A percentile compares a stretch with the other conserved stretches of the same genome.
These are phyloP conservation scores for Heliconius hortense DNA, from an alignment of 2,888 invertebrate species.

Conservation along the genomic window DNA sequence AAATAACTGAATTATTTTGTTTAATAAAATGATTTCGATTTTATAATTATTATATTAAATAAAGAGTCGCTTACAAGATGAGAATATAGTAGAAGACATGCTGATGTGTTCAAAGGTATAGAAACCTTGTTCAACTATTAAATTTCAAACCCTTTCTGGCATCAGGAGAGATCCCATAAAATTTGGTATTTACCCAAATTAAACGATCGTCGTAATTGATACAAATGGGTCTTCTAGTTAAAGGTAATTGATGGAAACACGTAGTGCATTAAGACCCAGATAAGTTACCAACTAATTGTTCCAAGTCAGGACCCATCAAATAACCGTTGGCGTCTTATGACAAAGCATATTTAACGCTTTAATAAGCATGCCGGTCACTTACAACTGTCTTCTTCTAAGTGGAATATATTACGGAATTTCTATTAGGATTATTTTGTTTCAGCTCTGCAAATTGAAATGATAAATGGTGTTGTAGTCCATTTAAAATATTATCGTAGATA, in stretches of 20 bases:
- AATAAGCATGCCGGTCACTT: slow-evolving; percentile 32
- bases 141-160: slow-evolving; percentile 70
- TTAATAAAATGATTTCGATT: not conserved
- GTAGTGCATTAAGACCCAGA: slow-evolving; percentile 38
- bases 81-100: slow-evolving; percentile 56
- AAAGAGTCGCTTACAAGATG: not conserved
- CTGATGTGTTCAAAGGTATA: slow-evolving; percentile 49
- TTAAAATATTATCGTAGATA: not conserved
- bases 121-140: slow-evolving; percentile 57
- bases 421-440: not conserved
- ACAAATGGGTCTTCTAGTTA: slow-evolving; percentile 78
- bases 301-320: slow-evolving; percentile 37
- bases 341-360: slow-evolving; percentile 33
- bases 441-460: not conserved
- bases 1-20: not conserved
- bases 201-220: slow-evolving; percentile 75
- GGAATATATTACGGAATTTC: slow-evolving; percentile 22
- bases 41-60: slow-evolving; percentile 26
- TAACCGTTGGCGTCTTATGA: slow-evolving; percentile 30
- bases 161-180: slow-evolving; percentile 64
- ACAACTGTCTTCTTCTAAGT: slow-evolving; percentile 30
- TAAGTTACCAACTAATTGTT: slow-evolving; percentile 41
- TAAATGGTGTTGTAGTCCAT: not conserved
- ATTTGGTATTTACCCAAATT: slow-evolving; percentile 79
- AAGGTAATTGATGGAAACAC: slow-evolving; percentile 66